A percentile compares a stretch with the other conserved stretches of the same genome.
Evolutionary conservation across 2,888 invertebrate genomes (phyloP).

Genomic region (Pristionchus arcanus): DNA sequence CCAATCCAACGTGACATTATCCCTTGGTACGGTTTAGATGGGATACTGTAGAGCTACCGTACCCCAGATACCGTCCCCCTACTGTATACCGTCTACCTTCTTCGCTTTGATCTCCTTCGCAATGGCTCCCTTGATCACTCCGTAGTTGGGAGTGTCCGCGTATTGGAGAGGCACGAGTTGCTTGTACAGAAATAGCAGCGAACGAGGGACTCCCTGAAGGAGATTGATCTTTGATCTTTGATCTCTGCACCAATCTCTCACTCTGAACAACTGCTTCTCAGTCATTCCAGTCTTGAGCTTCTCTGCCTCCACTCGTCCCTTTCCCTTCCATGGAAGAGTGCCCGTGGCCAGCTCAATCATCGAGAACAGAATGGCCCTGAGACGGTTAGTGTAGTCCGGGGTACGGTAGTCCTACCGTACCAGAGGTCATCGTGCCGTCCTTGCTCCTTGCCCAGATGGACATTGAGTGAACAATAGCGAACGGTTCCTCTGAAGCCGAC

Average conservation of each 20-base stretch:
- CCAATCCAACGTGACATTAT: too few species aligned
- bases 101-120: conserved; percentile 43
- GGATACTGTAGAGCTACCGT: neutral
- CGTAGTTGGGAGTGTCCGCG: conserved; percentile 39
- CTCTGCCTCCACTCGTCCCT: conserved; percentile 66
- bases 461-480: conserved; percentile 97
- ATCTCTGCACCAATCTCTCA: neutral
- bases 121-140: conserved; percentile 7
- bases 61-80: neutral
- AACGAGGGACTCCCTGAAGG: conserved; percentile 24
- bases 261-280: conserved; percentile 66
- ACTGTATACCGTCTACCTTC: conserved; percentile 38
- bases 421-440: conserved; percentile 97
- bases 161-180: neutral
- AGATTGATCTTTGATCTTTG: conserved; percentile 54
- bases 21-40: too few species aligned
- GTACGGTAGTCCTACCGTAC: conserved; percentile 81
- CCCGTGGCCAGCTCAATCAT: conserved; percentile 70
- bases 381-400: neutral
- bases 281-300: conserved; percentile 67
- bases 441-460: conserved; percentile 98
- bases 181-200: conserved; percentile 8
- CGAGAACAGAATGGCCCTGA: conserved; percentile 60
- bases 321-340: conserved; percentile 74
- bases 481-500: conserved; percentile 95